Conservation (phyloP, 2,797 vertebrate genomes). For the Leptatherina wallacei region DNA sequence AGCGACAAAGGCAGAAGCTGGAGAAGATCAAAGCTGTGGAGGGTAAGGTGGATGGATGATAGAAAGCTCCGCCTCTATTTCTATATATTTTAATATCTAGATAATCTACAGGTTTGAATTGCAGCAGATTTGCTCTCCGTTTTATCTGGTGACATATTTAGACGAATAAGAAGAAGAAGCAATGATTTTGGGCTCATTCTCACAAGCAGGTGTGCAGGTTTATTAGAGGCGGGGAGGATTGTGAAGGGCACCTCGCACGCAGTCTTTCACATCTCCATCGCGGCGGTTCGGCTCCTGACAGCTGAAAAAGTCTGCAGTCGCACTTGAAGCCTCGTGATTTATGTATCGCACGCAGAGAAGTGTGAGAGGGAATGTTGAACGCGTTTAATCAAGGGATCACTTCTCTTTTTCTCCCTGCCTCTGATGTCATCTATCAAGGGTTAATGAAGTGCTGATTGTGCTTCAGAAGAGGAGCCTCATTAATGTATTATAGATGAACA, state of each 20-base stretch:
- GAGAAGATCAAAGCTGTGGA: constrained; percentile 95
- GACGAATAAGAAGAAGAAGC: constrained; percentile 15
- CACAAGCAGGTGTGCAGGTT: constrained; percentile 33
- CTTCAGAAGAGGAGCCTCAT: constrained; percentile 76
- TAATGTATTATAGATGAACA: constrained; percentile 84
- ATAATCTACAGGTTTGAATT: background rate
- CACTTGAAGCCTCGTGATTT: constrained; percentile 58
- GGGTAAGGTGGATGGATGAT: constrained; percentile 75
- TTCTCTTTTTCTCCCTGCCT: constrained; percentile 60
- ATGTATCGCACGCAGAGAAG: constrained; percentile 54
- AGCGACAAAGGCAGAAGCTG: constrained; percentile 90
- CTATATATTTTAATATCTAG: background rate
- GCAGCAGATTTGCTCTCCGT: background rate
- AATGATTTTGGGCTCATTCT: constrained; percentile 37
- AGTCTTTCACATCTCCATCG: constrained; percentile 37
- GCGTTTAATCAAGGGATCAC: constrained; percentile 74
- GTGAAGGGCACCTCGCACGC: constrained; percentile 30
- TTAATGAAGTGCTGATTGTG: constrained; percentile 84
- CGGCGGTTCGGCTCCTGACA: constrained; percentile 22
- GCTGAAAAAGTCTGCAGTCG: constrained; percentile 31
- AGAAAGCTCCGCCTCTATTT: background rate
- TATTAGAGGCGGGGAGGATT: constrained; percentile 32
- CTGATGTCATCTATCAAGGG: constrained; percentile 82
- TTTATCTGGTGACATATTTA: no score
- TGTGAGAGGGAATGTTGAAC: constrained; percentile 64